A percentile compares a stretch with the other conserved stretches of the same genome.
These are phyloP conservation scores for Pyrocoelia pectoralis DNA, from an alignment of 2,888 invertebrate genomes.

Conservation along the genomic window DNA sequence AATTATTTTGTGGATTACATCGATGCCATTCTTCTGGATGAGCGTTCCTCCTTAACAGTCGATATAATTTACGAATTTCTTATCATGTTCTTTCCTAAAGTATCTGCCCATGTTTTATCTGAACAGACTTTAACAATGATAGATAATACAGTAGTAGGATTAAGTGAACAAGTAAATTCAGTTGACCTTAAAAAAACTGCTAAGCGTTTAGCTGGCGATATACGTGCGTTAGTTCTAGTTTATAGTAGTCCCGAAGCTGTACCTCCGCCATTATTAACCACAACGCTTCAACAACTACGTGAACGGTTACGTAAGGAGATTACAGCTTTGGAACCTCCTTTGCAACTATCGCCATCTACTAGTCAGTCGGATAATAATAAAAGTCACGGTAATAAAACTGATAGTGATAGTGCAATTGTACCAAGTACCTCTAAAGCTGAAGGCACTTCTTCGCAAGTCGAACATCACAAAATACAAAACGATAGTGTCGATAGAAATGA, in stretches of 20 bases:
- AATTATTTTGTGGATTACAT: conserved; percentile 89
- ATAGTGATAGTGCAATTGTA: conserved; percentile 29
- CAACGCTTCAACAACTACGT: conserved; percentile 54
- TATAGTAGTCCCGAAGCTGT: conserved; percentile 61
- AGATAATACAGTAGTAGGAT: conserved; percentile 68
- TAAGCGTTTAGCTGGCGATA: conserved; percentile 64
- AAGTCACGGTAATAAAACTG: conserved; percentile 33
- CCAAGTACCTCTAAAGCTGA: conserved; percentile 51
- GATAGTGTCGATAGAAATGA: conserved; percentile 43
- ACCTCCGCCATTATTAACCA: conserved; percentile 51
- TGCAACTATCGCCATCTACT: conserved; percentile 3
- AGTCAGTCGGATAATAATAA: conserved; percentile 11
- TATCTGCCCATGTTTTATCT: conserved; percentile 69
- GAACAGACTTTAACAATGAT: conserved; percentile 69
- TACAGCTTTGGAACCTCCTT: conserved; percentile 44
- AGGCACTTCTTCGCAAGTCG: conserved; percentile 23
- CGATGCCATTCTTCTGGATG: conserved; percentile 88
- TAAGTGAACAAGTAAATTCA: conserved; percentile 63
- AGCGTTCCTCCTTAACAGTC: conserved; percentile 84
- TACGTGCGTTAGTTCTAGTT: conserved; percentile 66
- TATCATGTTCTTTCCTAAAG: conserved; percentile 89
- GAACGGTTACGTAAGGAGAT: conserved; percentile 52
- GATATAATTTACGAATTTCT: conserved; percentile 87
- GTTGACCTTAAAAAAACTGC: conserved; percentile 63
- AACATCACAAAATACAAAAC: conserved; percentile 34